A percentile compares a stretch with the other conserved stretches of the same genome.
phyloP scores from a whole-genome alignment of 37 sponge, comb jelly and placozoan genomes.

The Agelas oroides region DNA sequence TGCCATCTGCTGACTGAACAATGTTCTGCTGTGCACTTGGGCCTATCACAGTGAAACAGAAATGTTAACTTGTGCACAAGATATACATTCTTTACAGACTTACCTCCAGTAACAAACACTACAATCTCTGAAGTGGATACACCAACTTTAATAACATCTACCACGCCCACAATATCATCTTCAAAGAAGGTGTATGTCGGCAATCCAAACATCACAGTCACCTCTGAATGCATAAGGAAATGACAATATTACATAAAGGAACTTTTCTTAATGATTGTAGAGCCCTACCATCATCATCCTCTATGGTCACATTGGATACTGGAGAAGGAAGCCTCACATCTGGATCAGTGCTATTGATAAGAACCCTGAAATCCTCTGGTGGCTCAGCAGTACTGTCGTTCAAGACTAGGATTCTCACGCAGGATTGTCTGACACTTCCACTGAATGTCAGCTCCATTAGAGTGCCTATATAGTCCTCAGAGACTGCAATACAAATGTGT shows the following conservation, averaged over 20 bases:
- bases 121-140: neutral
- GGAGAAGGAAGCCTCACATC: neutral
- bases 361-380: neutral
- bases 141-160: constrained; percentile 9
- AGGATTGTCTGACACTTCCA: neutral
- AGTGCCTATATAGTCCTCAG: no score
- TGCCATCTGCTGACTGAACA: neutral
- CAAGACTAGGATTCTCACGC: neutral
- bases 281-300: neutral
- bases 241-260: neutral
- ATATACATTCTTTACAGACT: neutral
- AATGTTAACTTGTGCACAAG: neutral
- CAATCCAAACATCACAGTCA: constrained; percentile 9
- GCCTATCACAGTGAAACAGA: constrained; percentile 2
- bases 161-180: neutral
- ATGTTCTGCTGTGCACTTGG: constrained; percentile 27
- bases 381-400: neutral
- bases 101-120: constrained; percentile 26
- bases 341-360: neutral
- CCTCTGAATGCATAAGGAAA: constrained; percentile 5
- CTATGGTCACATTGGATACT: neutral
- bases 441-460: no score
- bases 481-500: no score
- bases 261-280: neutral
- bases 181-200: constrained; percentile 36